phyloP scores from a whole-genome alignment of 2,113 vertebrate genomes.

The Natator depressus region DNA sequence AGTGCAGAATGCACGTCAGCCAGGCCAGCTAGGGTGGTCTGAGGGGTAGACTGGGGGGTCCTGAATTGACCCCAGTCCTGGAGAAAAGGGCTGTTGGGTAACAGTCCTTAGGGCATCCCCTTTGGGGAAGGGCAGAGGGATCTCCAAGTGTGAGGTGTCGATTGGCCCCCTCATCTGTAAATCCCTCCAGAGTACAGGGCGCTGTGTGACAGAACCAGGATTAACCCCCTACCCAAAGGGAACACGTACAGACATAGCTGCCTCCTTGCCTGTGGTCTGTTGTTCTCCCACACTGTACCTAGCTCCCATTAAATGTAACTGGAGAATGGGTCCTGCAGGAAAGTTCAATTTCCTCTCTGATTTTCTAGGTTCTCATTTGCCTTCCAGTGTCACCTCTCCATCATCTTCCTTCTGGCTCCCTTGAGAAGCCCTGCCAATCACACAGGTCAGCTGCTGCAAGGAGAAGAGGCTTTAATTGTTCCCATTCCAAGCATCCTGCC shows the following conservation, averaged over 20 bases:
- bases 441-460: accelerated
- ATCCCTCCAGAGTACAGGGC: not conserved
- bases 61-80: not conserved
- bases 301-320: not conserved
- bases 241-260: not conserved
- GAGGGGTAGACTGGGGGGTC: not conserved
- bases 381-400: not conserved
- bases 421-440: accelerated
- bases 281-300: not conserved
- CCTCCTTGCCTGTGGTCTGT: not conserved
- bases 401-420: not conserved
- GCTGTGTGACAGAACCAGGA: not conserved
- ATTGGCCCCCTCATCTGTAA: not conserved
- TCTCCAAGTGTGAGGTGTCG: not conserved
- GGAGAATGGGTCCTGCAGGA: not conserved
- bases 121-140: not conserved
- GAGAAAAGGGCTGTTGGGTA: not conserved
- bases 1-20: not conserved
- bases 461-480: not conserved
- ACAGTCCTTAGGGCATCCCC: not conserved
- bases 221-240: not conserved
- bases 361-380: not conserved
- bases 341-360: not conserved
- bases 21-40: not conserved
- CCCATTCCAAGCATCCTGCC: not conserved